A percentile compares a stretch with the other conserved stretches of the same genome.
phyloP scores from a whole-genome alignment of 1,140 invertebrate genomes.

The Conopomorpha cramerella region DNA sequence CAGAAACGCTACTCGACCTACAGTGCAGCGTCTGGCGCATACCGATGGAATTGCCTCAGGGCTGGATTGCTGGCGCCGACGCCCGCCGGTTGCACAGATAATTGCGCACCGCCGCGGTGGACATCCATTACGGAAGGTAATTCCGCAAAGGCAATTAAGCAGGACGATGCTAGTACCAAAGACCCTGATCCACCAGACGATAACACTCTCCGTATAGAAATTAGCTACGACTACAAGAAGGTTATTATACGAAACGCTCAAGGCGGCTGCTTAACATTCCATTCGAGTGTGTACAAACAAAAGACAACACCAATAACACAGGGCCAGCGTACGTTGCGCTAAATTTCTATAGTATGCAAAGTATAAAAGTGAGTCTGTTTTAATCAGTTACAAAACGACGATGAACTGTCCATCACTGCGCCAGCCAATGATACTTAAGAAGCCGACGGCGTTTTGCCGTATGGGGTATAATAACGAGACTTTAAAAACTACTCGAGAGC shows the following conservation, averaged over 20 bases:
- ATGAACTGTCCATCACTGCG: too few species aligned
- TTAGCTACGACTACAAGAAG: slow-evolving; percentile 14
- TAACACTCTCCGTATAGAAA: slow-evolving; percentile 5
- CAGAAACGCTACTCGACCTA: slow-evolving; percentile 29
- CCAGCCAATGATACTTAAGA: slow-evolving; percentile 13
- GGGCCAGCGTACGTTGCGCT: too few species aligned
- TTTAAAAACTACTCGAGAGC: too few species aligned
- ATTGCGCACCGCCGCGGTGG: slow-evolving; percentile 27
- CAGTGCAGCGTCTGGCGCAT: slow-evolving; percentile 20
- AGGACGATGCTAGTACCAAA: slow-evolving; percentile 26
- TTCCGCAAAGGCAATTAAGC: slow-evolving; percentile 33
- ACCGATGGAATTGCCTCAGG: slow-evolving; percentile 29
- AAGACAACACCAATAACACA: too few species aligned
- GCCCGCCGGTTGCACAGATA: too few species aligned
- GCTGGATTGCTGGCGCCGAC: slow-evolving; percentile 30
- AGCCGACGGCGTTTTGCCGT: slow-evolving; percentile 10
- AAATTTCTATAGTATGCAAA: too few species aligned
- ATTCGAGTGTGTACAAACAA: slow-evolving; percentile 6
- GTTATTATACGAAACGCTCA: slow-evolving; percentile 17
- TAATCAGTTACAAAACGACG: too few species aligned
- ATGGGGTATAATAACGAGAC: too few species aligned
- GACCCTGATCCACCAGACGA: too few species aligned
- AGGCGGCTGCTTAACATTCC: slow-evolving; percentile 23
- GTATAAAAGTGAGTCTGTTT: too few species aligned
- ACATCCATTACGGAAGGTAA: slow-evolving; percentile 40